These are phyloP conservation scores for Trachurus trachurus DNA, from an alignment of 2,797 vertebrate genomes.

Conservation along the genomic window DNA sequence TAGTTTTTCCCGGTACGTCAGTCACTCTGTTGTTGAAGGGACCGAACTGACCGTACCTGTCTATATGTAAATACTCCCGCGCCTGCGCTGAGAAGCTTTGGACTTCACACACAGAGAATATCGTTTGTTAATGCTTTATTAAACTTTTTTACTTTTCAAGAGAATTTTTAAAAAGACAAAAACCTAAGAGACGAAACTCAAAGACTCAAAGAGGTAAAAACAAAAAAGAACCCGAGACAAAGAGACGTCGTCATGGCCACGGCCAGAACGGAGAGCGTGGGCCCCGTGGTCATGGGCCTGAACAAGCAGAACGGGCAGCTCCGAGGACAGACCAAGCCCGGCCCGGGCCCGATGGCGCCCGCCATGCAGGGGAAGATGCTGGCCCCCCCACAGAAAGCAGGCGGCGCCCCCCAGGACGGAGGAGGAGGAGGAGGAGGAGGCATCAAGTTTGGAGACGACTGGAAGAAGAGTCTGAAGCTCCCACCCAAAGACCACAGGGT, in stretches of 20 bases:
- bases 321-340: constrained; percentile 84
- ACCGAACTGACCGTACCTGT: constrained; percentile 79
- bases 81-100: constrained; percentile 75
- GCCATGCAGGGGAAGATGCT: constrained; percentile 74
- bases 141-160: constrained; percentile 83
- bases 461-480: constrained; percentile 87
- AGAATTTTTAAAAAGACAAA: constrained; percentile 73
- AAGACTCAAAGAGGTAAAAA: constrained; percentile 52
- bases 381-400: constrained; percentile 73
- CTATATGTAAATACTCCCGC: constrained; percentile 84
- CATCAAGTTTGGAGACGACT: constrained; percentile 89
- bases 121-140: constrained; percentile 86
- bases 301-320: constrained; percentile 88
- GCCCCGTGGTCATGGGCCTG: constrained; percentile 83
- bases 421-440: constrained; percentile 52
- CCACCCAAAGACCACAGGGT: constrained; percentile 87
- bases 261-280: constrained; percentile 84
- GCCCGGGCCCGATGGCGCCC: constrained; percentile 75
- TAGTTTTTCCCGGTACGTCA: constrained; percentile 67
- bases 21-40: constrained; percentile 86
- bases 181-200: constrained; percentile 71
- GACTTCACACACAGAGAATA: constrained; percentile 76
- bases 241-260: constrained; percentile 79
- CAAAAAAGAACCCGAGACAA: constrained; percentile 24
- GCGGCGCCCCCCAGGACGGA: constrained; percentile 74